A percentile compares a stretch with the other conserved stretches of the same genome.
Evolutionary conservation across 2,113 vertebrate species (phyloP).

Genomic region (Sorex araneus): DNA sequence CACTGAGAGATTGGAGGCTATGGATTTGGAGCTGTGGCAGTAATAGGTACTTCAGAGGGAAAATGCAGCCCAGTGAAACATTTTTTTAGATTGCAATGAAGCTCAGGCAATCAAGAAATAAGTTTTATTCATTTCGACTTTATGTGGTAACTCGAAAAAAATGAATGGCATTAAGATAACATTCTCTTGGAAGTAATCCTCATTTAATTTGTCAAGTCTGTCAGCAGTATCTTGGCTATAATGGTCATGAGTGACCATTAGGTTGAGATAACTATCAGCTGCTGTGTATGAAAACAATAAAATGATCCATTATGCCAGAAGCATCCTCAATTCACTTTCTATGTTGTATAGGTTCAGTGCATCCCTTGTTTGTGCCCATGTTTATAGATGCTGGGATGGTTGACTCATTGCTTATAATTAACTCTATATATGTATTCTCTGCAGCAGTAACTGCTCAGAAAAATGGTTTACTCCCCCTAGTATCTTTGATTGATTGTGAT

Average conservation of each 20-base stretch:
- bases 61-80: slow-evolving; percentile 50
- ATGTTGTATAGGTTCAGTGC: not conserved
- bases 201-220: slow-evolving; percentile 56
- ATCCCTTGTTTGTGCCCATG: not conserved
- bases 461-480: not conserved
- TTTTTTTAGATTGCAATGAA: slow-evolving; percentile 70
- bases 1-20: slow-evolving; percentile 38
- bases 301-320: not conserved
- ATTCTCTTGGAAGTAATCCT: slow-evolving; percentile 48
- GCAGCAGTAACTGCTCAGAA: slow-evolving; percentile 13
- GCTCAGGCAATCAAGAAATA: slow-evolving; percentile 53
- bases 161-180: slow-evolving; percentile 37
- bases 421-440: not conserved
- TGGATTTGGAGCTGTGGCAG: slow-evolving; percentile 20
- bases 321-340: not conserved
- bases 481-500: not conserved
- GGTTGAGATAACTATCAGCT: not conserved
- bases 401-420: slow-evolving; percentile 20
- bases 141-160: slow-evolving; percentile 52
- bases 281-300: not conserved
- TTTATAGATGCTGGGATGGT: not conserved
- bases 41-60: slow-evolving; percentile 29
- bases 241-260: not conserved
- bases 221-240: slow-evolving; percentile 10
- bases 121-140: slow-evolving; percentile 73